Base-by-base conservation (phyloP, 2,797 vertebrate species). In the Sphenopsis melanotis region DNA sequence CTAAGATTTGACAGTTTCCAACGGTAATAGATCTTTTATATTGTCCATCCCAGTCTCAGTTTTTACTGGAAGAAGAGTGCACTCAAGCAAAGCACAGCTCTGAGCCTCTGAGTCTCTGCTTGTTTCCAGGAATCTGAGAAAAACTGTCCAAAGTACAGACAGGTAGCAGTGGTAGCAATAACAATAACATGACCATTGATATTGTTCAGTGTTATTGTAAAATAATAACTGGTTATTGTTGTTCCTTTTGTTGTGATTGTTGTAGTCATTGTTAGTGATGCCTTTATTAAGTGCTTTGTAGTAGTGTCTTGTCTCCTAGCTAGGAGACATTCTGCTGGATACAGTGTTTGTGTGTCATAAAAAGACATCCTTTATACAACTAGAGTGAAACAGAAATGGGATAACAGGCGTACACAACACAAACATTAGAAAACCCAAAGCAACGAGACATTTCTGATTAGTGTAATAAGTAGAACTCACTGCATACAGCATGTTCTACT, bases 291-390 rank as follows among this genome's bases (percentile, higher is more conserved):
- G 42, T 59, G 13, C 20, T 77, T 68, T 74, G 27, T 47, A 63
- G 36, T 30, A 44, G 8, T 37, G 15, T 39, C 29, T 70, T 77
- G 34, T 75, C 36, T 86, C 24, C 46, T 16, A 50, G 36, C 4
- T 19, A 63, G 52, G 41, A 83, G 46, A 64, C 14, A 49, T 70
- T 92, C 30, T 83, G 21, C 26, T 87, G 30, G 27, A 23, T 89
- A 26, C 32, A 70, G 15, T 2, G 5, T 70, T 57, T 46, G 2
- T 0, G 0, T 29, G n/a, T 39, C 57, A 69, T 50, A 50, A 89
- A 92, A 90, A 47, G 9, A 30, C 20, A 57, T 89, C 19, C 30
- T 78, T 89, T 75, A 61, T 87, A 65, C 2, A 72, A 22, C 37
- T 50, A 49, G 19, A 80, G 22, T 70, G 83, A 81, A 94, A 23